phyloP scores from a whole-genome alignment of 2,797 vertebrate species.

The Sebastiscus tertius region DNA sequence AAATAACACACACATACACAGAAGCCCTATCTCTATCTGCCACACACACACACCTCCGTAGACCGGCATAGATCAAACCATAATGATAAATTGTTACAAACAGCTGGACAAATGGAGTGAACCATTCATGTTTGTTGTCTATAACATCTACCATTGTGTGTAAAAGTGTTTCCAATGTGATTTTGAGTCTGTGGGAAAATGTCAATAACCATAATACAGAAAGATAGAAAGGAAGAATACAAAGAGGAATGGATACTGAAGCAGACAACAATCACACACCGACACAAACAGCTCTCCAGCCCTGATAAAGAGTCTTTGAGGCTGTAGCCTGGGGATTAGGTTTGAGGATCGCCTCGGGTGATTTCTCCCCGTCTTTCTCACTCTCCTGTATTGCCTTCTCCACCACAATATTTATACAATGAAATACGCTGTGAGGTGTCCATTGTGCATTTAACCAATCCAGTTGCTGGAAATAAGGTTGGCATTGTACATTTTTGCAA shows the following conservation, averaged over 20 bases:
- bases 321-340: background rate
- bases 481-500: background rate
- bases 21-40: background rate
- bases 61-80: constrained; percentile 10
- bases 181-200: constrained; percentile 20
- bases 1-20: constrained; percentile 25
- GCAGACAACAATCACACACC: background rate
- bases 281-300: background rate
- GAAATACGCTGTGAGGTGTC: background rate
- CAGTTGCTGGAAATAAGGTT: background rate
- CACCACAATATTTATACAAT: background rate
- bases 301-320: constrained; percentile 32
- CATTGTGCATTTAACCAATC: background rate
- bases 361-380: background rate
- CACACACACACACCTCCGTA: background rate
- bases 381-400: background rate
- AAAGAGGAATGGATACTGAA: constrained; percentile 3
- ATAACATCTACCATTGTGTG: background rate
- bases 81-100: constrained; percentile 14
- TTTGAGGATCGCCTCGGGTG: background rate
- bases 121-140: background rate
- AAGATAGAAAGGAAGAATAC: constrained; percentile 13
- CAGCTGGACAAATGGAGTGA: constrained; percentile 10
- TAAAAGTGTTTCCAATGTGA: constrained; percentile 6
- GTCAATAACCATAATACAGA: constrained; percentile 21